Conservation (phyloP, 37 sponge, comb jelly and placozoan species). For the Eunapius fragilis region DNA sequence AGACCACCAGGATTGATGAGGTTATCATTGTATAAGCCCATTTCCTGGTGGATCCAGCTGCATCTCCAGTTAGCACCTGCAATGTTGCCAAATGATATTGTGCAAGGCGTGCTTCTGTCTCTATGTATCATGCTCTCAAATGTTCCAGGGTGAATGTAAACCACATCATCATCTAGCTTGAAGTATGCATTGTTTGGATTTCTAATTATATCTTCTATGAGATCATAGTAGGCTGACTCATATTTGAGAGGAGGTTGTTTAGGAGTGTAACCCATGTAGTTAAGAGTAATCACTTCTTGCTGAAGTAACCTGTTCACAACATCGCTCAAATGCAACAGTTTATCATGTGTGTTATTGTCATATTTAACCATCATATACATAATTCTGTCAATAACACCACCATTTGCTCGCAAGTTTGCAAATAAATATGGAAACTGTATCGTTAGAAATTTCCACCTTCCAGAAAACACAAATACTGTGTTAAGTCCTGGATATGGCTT, state of each 20-base stretch:
- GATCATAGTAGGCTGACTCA: not conserved
- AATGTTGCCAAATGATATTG: not conserved
- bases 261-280: not conserved
- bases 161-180: conserved; percentile 12
- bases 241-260: not conserved
- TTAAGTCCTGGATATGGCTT: not conserved
- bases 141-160: conserved; percentile 12
- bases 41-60: not conserved
- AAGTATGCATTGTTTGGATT: not conserved
- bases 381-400: conserved; percentile 10
- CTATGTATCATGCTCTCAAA: conserved; percentile 1
- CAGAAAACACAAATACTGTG: not conserved
- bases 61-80: conserved; percentile 20
- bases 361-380: conserved; percentile 1
- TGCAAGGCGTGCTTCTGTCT: not conserved
- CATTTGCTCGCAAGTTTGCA: not conserved
- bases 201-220: not conserved
- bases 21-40: not conserved
- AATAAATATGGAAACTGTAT: conserved; percentile 2
- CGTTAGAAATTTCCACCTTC: conserved; percentile 6
- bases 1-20: not conserved
- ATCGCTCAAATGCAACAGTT: not conserved
- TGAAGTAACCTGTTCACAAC: not conserved
- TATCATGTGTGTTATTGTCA: not conserved
- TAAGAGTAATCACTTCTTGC: not conserved